These are phyloP conservation scores for Hyles euphorbiae DNA, from an alignment of 1,140 invertebrate species.

Conservation along the genomic window DNA sequence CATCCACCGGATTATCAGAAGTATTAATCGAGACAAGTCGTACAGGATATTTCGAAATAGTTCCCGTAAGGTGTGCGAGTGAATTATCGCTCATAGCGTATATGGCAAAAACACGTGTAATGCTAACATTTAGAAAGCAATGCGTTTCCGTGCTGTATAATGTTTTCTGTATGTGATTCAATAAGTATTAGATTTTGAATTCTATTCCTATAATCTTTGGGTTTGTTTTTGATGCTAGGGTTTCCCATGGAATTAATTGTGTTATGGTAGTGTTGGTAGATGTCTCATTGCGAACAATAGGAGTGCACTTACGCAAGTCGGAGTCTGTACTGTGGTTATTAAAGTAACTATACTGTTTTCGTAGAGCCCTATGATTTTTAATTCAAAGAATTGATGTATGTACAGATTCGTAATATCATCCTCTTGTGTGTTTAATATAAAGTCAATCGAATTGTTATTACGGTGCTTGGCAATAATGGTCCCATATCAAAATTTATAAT, in stretches of 20 bases:
- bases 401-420: too few relatives aligned
- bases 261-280: neutral
- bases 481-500: too few relatives aligned
- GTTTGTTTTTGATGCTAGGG: too few relatives aligned
- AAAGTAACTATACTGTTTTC: neutral
- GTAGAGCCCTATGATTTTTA: neutral
- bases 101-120: conserved; percentile 18
- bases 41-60: conserved; percentile 13
- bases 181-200: neutral
- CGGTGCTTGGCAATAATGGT: too few relatives aligned
- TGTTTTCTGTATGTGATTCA: conserved; percentile 23
- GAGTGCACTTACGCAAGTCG: conserved; percentile 14
- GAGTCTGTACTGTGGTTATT: neutral
- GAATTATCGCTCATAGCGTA: neutral
- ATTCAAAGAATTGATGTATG: too few relatives aligned
- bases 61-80: conserved; percentile 5
- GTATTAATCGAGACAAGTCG: conserved; percentile 1
- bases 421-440: too few relatives aligned
- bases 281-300: conserved; percentile 16
- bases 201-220: neutral
- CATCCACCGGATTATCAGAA: neutral
- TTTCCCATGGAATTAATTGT: neutral
- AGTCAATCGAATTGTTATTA: too few relatives aligned
- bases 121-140: conserved; percentile 30
- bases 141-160: conserved; percentile 31